Base-by-base conservation (phyloP, 1,140 invertebrate species). In the Nephila pilipes region DNA sequence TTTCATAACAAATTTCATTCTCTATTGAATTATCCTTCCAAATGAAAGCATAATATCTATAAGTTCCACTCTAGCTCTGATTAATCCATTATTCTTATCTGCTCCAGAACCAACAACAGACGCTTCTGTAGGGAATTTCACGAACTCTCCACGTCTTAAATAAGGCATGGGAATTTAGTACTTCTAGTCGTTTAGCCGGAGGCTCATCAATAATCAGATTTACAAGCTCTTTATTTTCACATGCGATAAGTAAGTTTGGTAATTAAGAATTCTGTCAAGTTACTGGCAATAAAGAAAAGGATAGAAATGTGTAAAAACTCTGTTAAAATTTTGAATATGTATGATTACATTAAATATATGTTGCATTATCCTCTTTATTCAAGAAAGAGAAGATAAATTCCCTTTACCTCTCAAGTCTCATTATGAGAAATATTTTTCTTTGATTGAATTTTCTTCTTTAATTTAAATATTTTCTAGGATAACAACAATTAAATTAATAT, bases 81-180 rank as follows among this genome's bases (percentile, higher is more conserved):
- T 65, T 65, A 65, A 65, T 65, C 14, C 63, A 2, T 65, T 65
- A 25, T 25, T 65, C 63, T 65, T 65, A 65, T 65, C 63, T n/a
- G n/a, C n/a, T 3, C n/a, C 6, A 1, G 63, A 29, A 65, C 22
- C 63, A 25, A 10, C 63, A 65, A 65, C 63, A 65, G 25, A 65
- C 63, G n/a, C 25, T 65, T 65, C 63, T 12, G 25, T 25, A 14
- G 63, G 63, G 25, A 29, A 65, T 65, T 46, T 65, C 63, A 25
- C 25, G 22, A 10, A 12, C 22, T 65, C 3, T 25, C 12, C 63
- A 25, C 18, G 63, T 6, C 63, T 65, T 65, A 65, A 65, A 65
- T 65, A 25, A 65, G 63, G 25, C 63, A 65, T 65, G 63, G 63
- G 25, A 65, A 65, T n/a, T 65, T 65, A 65, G n/a, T 65, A 65